Percentiles rank a stretch among this genome's conserved stretches.
Conservation (phyloP, 2,888 invertebrate genomes). For the Epirrita christyi region DNA sequence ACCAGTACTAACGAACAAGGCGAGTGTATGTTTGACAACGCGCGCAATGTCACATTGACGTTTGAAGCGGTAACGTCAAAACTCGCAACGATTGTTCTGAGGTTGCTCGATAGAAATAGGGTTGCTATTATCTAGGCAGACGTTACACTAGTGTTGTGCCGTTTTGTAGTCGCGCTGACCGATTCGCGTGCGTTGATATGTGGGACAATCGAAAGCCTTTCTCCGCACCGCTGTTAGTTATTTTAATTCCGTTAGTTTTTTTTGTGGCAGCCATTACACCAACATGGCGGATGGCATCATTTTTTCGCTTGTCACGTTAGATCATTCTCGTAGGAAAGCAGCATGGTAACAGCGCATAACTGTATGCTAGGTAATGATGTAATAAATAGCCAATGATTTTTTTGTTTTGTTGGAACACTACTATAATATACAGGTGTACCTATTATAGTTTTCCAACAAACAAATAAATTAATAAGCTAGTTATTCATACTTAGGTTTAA, state of each 20-base stretch:
- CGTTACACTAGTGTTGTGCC: slow-evolving; percentile 57
- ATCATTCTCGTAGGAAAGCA: slow-evolving; percentile 81
- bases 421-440: no score
- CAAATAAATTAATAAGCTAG: no score
- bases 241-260: slow-evolving; percentile 84
- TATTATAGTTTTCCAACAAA: no score
- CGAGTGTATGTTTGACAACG: slow-evolving; percentile 40
- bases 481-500: no score
- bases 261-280: slow-evolving; percentile 81
- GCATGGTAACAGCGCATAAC: slow-evolving; percentile 75
- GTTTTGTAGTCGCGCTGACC: slow-evolving; percentile 59
- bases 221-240: slow-evolving; percentile 80
- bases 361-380: slow-evolving; percentile 75
- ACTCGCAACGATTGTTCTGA: slow-evolving; percentile 63
- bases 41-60: slow-evolving; percentile 53
- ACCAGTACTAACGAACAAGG: slow-evolving; percentile 58
- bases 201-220: slow-evolving; percentile 85
- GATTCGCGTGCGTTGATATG: slow-evolving; percentile 80
- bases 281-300: slow-evolving; percentile 81
- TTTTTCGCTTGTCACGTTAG: slow-evolving; percentile 84
- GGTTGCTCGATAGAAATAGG: slow-evolving; percentile 58
- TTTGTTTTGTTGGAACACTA: no score
- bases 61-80: slow-evolving; percentile 55
- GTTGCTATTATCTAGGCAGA: slow-evolving; percentile 53
- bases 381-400: no score